Conservation (phyloP, 2,113 vertebrate species). For the Sardina pilchardus region DNA sequence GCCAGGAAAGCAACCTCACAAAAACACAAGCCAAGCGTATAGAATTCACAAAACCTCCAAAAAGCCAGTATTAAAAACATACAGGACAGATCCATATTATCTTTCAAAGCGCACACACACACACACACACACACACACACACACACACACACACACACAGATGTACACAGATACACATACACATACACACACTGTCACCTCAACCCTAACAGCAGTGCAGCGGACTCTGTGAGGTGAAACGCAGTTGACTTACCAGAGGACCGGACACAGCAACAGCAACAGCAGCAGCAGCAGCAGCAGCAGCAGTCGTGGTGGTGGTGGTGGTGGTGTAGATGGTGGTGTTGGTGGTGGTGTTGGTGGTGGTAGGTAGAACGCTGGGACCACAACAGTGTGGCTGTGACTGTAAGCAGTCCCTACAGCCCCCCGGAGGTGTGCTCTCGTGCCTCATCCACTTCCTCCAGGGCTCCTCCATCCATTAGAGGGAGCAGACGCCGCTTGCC, state of each 20-base stretch:
- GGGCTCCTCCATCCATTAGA: neutral
- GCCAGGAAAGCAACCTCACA: neutral
- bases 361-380: too few relatives aligned
- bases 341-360: too few relatives aligned
- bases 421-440: neutral
- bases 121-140: neutral
- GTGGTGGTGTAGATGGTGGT: too few relatives aligned
- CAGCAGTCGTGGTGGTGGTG: neutral
- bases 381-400: neutral
- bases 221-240: constrained; percentile 1
- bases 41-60: neutral
- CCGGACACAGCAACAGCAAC: neutral
- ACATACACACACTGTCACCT: neutral
- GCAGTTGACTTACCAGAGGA: neutral
- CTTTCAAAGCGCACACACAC: neutral
- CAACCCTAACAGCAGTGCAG: neutral
- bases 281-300: neutral
- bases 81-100: neutral
- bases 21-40: neutral
- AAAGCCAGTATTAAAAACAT: neutral
- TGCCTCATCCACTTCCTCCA: neutral
- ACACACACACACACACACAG: neutral
- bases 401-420: neutral
- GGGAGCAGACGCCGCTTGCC: neutral
- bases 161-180: neutral